phyloP scores from a whole-genome alignment of 2,797 vertebrate species.

The Carapus acus region DNA sequence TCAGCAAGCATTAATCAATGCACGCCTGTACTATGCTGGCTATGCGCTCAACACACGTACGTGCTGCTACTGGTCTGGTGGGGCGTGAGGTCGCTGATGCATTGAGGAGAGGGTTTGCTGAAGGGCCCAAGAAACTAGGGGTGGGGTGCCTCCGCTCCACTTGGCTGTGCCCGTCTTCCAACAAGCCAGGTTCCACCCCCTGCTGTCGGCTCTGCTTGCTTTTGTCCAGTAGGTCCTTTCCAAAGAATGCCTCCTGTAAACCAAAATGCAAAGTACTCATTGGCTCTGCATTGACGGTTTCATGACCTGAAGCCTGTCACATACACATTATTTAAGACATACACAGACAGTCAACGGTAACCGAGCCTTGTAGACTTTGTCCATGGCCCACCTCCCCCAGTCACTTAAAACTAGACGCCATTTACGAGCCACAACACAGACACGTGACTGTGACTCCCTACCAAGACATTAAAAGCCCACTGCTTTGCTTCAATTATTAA shows the following conservation, averaged over 20 bases:
- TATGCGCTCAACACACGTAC: conserved; percentile 65
- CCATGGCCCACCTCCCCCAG: conserved; percentile 20
- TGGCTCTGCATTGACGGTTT: conserved; percentile 11
- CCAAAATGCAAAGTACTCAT: conserved; percentile 37
- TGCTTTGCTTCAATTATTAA: conserved; percentile 69
- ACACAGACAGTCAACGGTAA: conserved; percentile 23
- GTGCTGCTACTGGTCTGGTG: conserved; percentile 75
- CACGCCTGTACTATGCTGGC: neutral
- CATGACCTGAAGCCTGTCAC: conserved; percentile 16
- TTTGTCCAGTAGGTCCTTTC: conserved; percentile 93
- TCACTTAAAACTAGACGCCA: conserved; percentile 45
- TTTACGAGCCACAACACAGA: conserved; percentile 38
- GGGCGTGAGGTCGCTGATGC: conserved; percentile 70
- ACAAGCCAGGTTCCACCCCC: conserved; percentile 73
- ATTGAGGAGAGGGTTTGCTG: conserved; percentile 79
- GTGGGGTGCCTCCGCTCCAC: conserved; percentile 73
- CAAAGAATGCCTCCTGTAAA: conserved; percentile 96
- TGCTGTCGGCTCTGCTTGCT: conserved; percentile 86
- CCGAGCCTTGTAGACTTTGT: conserved; percentile 19
- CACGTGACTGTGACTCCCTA: conserved; percentile 45
- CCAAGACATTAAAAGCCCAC: conserved; percentile 68
- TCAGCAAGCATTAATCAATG: conserved; percentile 17
- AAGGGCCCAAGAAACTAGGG: conserved; percentile 76
- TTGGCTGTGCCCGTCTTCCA: conserved; percentile 80
- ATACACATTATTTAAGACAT: conserved; percentile 15